Conservation (phyloP, 2,797 vertebrate genomes). For the Takifugu rubripes region DNA sequence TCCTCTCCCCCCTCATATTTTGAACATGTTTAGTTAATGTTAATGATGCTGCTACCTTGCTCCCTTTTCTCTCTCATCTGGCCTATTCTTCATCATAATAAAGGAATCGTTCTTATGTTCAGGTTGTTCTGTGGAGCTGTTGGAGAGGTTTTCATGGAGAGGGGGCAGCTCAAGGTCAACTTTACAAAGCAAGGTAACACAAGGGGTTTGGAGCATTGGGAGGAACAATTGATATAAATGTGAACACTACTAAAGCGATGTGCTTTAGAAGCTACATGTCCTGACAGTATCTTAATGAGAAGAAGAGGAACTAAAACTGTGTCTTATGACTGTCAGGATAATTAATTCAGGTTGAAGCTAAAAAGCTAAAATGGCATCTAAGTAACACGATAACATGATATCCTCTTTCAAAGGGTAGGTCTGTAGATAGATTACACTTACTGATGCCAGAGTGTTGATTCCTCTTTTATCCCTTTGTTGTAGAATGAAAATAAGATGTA, state of each 20-base stretch:
- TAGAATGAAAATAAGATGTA: slow-evolving; percentile 87
- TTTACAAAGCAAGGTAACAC: slow-evolving; percentile 56
- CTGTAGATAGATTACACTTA: too few species aligned
- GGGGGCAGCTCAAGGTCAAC: slow-evolving; percentile 26
- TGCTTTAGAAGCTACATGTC: too few species aligned
- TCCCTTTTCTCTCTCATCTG: background rate
- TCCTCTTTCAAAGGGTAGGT: too few species aligned
- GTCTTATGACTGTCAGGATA: background rate
- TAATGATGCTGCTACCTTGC: background rate
- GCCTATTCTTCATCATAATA: background rate
- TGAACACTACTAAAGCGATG: too few species aligned
- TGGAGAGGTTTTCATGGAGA: slow-evolving; percentile 44
- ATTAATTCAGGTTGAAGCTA: too few species aligned
- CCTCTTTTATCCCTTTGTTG: slow-evolving; percentile 6
- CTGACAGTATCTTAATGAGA: too few species aligned
- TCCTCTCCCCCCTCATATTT: background rate
- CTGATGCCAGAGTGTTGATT: background rate
- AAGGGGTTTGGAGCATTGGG: too few species aligned
- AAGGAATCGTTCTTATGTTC: background rate
- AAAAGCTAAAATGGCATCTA: too few species aligned
- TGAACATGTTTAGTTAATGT: background rate
- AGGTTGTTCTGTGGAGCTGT: slow-evolving; percentile 13
- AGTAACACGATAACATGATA: too few species aligned
- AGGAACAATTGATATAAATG: too few species aligned
- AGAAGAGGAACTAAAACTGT: too few species aligned